phyloP scores from a whole-genome alignment of 1,140 invertebrate genomes.

The Leptopilina boulardi region DNA sequence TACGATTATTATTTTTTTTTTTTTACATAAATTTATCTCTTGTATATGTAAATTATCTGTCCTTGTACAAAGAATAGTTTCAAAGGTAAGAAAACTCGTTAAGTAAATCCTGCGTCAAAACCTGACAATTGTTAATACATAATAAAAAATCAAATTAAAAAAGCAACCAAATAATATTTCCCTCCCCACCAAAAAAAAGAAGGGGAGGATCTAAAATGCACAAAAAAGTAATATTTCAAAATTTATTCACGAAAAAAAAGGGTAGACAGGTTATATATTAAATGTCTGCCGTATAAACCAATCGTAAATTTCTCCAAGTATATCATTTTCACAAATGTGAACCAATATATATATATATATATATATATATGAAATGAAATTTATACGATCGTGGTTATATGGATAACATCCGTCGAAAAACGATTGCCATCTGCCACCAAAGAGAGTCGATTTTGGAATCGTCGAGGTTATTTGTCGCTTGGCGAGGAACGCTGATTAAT shows the following conservation, averaged over 20 bases:
- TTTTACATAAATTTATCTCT: not conserved
- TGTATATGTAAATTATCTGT: not conserved
- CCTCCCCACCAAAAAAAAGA: not conserved
- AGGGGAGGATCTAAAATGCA: not conserved
- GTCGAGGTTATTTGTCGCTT: conserved; percentile 29
- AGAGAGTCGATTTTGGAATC: conserved; percentile 10
- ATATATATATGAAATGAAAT: conserved; percentile 3
- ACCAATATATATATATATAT: not conserved
- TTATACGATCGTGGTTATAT: conserved; percentile 5
- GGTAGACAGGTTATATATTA: not conserved
- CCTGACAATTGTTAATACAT: not conserved
- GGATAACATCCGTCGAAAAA: conserved; percentile 22
- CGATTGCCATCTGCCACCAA: conserved; percentile 5
- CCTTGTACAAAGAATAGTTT: conserved; percentile 1
- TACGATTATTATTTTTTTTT: not conserved
- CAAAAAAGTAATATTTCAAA: conserved; percentile 12
- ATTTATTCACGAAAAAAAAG: not conserved
- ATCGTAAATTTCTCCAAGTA: not conserved
- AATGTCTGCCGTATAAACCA: conserved; percentile 14
- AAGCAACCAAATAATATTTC: not conserved
- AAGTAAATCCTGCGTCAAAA: not conserved
- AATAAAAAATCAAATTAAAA: not conserved
- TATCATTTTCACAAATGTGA: not conserved
- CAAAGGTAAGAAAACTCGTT: conserved; percentile 8
- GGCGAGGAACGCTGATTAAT: not conserved